Base-by-base conservation (phyloP, 2,888 invertebrate genomes). In the Orchesellides sinensis region DNA sequence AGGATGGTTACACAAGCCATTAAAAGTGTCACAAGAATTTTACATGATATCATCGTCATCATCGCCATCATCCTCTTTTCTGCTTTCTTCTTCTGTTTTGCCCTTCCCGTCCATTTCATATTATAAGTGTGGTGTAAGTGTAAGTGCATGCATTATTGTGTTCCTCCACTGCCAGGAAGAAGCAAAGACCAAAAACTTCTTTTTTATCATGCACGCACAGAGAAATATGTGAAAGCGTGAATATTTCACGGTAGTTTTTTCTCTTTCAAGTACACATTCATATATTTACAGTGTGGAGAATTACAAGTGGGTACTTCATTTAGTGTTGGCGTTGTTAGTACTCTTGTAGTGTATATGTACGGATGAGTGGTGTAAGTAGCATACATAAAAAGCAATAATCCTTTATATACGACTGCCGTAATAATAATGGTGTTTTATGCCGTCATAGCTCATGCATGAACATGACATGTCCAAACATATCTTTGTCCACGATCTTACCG, bases 1-100 rank as follows among this genome's bases (percentile, higher is more conserved):
- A 61, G 69, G 61, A 78, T 78, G 69, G 78, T 78, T 78, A 78
- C 78, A 78, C 78, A 69, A 78, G 49, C 78, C 69, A 78, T 78
- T 78, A 69, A 69, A 78, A 78, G 69, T 78, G 78, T 78, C 78
- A 78, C 68, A 59, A 63, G 59, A 78, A 69, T 78, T 77, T 78
- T 78, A 47, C 77, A 68, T 68, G 77, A 68, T 68, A 68, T 29
- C 32, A 61, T 69, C 56, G 54, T 49, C 74, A 74, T 32, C 52
- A 32, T 61, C 35, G 4, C 14, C 10, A 1, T 8, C n/a, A 40
- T 32, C 17, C 17, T n/a, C 32, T n/a, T 19, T n/a, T 17, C 14
- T 32, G 29, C 32, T 10, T 61, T 32, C 40, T 45, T 45, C 23
- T 65, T 21, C 65, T 59, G n/a, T 27, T 59, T 23, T 59, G 12